Percentiles rank a stretch among this genome's conserved stretches.
These are phyloP conservation scores for Ophion costatus DNA, from an alignment of 2,888 invertebrate genomes.

Conservation along the genomic window DNA sequence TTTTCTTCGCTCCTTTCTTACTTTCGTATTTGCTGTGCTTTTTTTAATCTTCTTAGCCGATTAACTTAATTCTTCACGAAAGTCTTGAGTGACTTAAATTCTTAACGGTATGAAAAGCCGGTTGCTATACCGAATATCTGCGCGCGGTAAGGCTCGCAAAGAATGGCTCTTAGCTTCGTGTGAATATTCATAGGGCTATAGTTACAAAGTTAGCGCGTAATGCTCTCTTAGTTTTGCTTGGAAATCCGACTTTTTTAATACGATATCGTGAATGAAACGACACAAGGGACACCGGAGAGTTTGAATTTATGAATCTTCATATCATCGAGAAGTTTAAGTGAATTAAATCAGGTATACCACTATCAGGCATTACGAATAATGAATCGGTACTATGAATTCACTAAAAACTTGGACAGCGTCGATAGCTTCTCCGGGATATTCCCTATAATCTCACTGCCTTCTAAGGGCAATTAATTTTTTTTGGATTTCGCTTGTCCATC, in stretches of 20 bases:
- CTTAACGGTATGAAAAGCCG: constrained; percentile 39
- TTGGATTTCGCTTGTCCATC: not conserved
- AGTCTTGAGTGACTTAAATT: constrained; percentile 51
- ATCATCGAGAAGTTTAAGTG: constrained; percentile 39
- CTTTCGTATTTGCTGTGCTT: not conserved
- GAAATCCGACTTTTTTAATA: constrained; percentile 3
- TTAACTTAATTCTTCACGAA: constrained; percentile 43
- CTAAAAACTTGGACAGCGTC: constrained; percentile 1
- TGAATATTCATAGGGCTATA: constrained; percentile 60
- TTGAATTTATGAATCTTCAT: constrained; percentile 54
- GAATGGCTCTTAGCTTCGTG: constrained; percentile 54
- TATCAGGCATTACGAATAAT: constrained; percentile 1
- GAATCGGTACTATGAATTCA: constrained; percentile 18
- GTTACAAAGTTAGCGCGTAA: constrained; percentile 52
- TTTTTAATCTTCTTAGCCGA: constrained; percentile 19
- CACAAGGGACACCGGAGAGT: constrained; percentile 16
- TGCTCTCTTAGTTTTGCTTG: constrained; percentile 6
- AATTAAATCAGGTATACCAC: constrained; percentile 34
- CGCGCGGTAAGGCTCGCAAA: constrained; percentile 6
- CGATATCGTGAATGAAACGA: constrained; percentile 36
- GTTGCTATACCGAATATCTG: constrained; percentile 41
- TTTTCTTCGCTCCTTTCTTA: constrained; percentile 15
- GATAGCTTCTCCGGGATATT: not conserved
- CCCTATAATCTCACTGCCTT: not conserved
- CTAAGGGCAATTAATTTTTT: not conserved